Conservation (phyloP, 2,888 invertebrate species). For the Clitarchus hookeri region DNA sequence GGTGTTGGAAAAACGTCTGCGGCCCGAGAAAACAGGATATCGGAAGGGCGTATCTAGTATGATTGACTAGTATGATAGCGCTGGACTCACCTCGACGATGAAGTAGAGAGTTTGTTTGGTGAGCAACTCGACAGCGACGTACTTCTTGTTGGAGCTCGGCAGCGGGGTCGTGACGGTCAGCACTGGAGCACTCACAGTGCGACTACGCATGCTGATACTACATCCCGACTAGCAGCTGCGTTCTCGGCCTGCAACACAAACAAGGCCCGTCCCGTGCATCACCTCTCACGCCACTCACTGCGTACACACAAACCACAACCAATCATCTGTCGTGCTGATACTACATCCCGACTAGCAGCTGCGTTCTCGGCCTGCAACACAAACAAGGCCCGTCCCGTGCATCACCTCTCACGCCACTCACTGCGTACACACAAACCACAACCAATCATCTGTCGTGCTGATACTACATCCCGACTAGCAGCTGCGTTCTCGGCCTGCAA, state of each 20-base stretch:
- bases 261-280: background rate
- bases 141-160: constrained; percentile 50
- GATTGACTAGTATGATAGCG: no score
- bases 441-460: no score
- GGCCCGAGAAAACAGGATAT: no score
- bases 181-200: constrained; percentile 50
- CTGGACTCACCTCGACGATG: constrained; percentile 53
- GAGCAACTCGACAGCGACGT: constrained; percentile 53
- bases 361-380: constrained; percentile 24
- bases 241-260: constrained; percentile 21
- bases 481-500: constrained; percentile 24
- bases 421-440: no score
- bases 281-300: constrained; percentile 44
- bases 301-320: no score
- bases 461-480: constrained; percentile 44
- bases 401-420: constrained; percentile 44
- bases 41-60: no score
- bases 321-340: no score
- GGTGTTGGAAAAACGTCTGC: no score
- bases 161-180: constrained; percentile 49
- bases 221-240: constrained; percentile 42
- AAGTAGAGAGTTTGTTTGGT: constrained; percentile 53
- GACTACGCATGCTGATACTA: constrained; percentile 47
- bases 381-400: background rate
- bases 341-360: constrained; percentile 44